phyloP scores from a whole-genome alignment of 2,113 vertebrate genomes.

The Myiozetetes cayanensis region DNA sequence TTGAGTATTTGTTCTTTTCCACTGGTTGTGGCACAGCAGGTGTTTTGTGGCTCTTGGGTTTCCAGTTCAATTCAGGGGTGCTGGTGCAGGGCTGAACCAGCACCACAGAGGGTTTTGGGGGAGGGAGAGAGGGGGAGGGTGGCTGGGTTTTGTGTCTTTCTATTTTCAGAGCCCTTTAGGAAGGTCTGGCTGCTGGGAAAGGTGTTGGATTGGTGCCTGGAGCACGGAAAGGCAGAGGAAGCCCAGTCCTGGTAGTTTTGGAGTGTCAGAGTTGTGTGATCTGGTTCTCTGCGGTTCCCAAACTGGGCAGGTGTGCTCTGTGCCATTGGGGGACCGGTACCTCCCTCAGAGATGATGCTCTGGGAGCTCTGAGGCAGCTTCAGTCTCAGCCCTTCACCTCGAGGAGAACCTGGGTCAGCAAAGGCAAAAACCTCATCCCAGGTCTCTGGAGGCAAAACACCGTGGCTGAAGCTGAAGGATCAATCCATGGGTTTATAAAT shows the following conservation, averaged over 20 bases:
- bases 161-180: not conserved
- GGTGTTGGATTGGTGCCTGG: not conserved
- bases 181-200: not conserved
- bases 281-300: conserved; percentile 14
- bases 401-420: not conserved
- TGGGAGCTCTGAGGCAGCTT: not conserved
- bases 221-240: not conserved
- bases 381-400: not conserved
- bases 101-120: not conserved
- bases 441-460: not conserved
- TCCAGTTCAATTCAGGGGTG: not conserved
- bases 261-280: not conserved
- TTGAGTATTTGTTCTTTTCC: conserved; percentile 62
- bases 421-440: not conserved
- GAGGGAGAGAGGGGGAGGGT: not conserved
- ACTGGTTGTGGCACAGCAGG: not conserved
- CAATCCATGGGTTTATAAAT: not conserved
- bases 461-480: conserved; percentile 3
- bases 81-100: not conserved
- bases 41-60: not conserved
- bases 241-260: not conserved
- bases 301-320: not conserved
- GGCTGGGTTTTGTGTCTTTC: not conserved
- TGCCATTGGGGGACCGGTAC: not conserved
- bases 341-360: fast-evolving